Evolutionary conservation across 2,888 invertebrate species (phyloP).

Genomic region (Steinernema hermaphroditum): DNA sequence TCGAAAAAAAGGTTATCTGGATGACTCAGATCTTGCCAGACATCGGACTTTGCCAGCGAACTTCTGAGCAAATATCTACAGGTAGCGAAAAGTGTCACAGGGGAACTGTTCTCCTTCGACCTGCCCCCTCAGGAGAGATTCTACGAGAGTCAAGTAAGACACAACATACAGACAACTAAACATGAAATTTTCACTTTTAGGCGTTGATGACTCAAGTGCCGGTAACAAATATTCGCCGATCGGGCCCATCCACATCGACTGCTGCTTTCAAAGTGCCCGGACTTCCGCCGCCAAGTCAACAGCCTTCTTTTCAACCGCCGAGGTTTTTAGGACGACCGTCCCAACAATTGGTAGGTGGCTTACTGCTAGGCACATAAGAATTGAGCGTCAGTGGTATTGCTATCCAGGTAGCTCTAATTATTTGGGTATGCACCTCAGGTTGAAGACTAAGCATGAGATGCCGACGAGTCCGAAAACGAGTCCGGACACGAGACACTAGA

Average conservation of each 20-base stretch:
- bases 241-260: neutral
- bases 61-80: neutral
- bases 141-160: neutral
- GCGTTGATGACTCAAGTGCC: constrained; percentile 14
- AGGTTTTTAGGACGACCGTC: no score
- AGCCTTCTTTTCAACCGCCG: no score
- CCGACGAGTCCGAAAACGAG: no score
- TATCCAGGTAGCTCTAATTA: no score
- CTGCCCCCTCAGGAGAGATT: neutral
- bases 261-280: neutral
- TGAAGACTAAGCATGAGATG: no score
- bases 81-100: neutral
- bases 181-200: neutral
- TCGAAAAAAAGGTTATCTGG: neutral
- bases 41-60: neutral
- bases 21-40: neutral
- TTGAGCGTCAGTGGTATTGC: no score
- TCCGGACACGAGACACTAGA: no score
- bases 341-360: no score
- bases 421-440: no score
- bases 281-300: neutral
- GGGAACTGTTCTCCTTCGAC: constrained; percentile 3
- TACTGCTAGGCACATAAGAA: no score
- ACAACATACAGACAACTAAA: neutral
- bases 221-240: neutral